These are phyloP conservation scores for Tenthredo scrophulariae DNA, from an alignment of 2,888 invertebrate genomes.

Conservation along the genomic window DNA sequence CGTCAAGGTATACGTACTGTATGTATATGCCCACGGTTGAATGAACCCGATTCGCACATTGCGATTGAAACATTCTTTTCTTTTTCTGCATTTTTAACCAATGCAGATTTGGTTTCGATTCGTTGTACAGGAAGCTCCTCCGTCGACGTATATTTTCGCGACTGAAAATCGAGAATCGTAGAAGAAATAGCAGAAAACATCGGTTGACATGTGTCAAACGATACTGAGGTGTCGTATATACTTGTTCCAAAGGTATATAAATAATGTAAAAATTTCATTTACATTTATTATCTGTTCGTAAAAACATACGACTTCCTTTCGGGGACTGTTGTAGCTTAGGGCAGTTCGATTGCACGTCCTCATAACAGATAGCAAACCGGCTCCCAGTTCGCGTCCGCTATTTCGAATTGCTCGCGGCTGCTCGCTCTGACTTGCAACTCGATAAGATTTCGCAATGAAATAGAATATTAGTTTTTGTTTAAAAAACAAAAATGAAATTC, in stretches of 20 bases:
- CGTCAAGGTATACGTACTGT: too few relatives aligned
- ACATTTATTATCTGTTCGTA: conserved; percentile 18
- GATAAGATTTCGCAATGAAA: conserved; percentile 30
- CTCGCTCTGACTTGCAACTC: not conserved
- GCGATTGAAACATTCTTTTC: not conserved
- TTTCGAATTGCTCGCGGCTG: conserved; percentile 34
- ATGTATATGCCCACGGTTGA: not conserved
- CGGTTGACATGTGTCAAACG: not conserved
- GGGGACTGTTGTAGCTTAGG: conserved; percentile 23
- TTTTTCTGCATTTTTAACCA: not conserved
- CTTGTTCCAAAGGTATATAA: not conserved
- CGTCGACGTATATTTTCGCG: not conserved
- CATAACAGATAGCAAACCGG: conserved; percentile 52
- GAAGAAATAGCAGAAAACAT: not conserved
- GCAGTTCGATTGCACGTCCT: conserved; percentile 46
- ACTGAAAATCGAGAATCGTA: not conserved
- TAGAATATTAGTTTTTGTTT: conserved; percentile 9
- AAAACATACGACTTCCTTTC: conserved; percentile 51
- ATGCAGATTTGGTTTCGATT: not conserved
- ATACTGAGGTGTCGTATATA: not conserved
- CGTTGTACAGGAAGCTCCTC: not conserved
- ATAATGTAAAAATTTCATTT: conserved; percentile 24
- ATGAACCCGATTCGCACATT: not conserved
- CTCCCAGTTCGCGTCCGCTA: conserved; percentile 19
- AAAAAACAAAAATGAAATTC: not conserved